These are phyloP conservation scores for Pterostichus madidus DNA, from an alignment of 2,888 invertebrate genomes.

Conservation along the genomic window DNA sequence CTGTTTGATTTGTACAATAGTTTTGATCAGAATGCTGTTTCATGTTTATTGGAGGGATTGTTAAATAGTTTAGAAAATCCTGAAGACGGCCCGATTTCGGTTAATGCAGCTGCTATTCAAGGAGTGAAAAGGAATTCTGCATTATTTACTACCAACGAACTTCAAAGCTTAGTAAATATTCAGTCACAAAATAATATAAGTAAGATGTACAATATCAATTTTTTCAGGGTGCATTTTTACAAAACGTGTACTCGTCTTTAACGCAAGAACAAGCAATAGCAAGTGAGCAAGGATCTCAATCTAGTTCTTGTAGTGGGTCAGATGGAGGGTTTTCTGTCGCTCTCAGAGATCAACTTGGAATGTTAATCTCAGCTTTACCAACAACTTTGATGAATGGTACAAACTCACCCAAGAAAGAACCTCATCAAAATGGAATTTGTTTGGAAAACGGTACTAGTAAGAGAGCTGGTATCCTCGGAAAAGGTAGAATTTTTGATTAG, in stretches of 20 bases:
- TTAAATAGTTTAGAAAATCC: conserved; percentile 77
- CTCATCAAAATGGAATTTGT: conserved; percentile 69
- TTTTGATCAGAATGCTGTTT: conserved; percentile 90
- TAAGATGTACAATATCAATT: conserved; percentile 21
- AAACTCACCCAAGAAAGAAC: conserved; percentile 59
- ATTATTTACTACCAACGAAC: conserved; percentile 84
- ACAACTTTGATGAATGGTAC: conserved; percentile 69
- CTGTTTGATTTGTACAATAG: conserved; percentile 87
- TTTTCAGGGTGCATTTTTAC: conserved; percentile 77
- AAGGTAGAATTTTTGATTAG: conserved; percentile 72
- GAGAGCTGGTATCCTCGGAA: conserved; percentile 73
- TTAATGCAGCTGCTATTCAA: conserved; percentile 78
- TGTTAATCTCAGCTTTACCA: conserved; percentile 75
- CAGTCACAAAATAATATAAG: no score
- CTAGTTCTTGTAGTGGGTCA: conserved; percentile 64
- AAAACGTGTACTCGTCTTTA: conserved; percentile 74
- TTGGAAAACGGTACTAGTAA: conserved; percentile 72
- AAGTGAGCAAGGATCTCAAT: conserved; percentile 63
- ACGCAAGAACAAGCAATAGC: conserved; percentile 64
- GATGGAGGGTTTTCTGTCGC: conserved; percentile 58
- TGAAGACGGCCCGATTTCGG: conserved; percentile 77
- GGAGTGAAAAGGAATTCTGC: conserved; percentile 83
- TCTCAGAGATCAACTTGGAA: conserved; percentile 74
- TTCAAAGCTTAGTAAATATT: conserved; percentile 80
- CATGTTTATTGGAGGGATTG: conserved; percentile 87